Evolutionary conservation across 2,113 vertebrate genomes (phyloP).

Genomic region (Zeus faber): DNA sequence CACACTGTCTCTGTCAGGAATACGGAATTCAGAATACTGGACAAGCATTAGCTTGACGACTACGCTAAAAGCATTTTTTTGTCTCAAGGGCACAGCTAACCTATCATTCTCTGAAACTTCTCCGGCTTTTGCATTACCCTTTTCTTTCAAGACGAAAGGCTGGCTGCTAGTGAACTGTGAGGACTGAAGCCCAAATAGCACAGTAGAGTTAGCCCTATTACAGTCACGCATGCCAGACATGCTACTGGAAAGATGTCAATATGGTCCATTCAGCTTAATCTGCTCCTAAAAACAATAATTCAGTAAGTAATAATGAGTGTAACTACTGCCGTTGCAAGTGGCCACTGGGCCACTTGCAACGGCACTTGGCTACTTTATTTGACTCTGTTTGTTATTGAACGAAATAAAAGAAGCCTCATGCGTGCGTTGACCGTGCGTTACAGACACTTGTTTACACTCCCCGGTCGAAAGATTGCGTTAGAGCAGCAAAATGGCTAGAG

Average conservation of each 20-base stretch:
- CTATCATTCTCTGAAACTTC: slow-evolving; percentile 18
- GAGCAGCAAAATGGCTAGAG: too few relatives aligned
- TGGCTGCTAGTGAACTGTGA: background rate
- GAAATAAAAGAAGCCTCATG: too few relatives aligned
- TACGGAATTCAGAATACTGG: slow-evolving; percentile 15
- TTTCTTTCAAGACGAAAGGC: slow-evolving; percentile 12
- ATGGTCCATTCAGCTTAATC: background rate
- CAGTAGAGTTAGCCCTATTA: background rate
- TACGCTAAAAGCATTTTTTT: slow-evolving; percentile 13
- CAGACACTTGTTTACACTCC: too few relatives aligned
- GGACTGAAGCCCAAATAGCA: background rate
- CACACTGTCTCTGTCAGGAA: slow-evolving; percentile 8
- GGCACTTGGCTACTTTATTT: too few relatives aligned
- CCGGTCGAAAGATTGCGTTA: too few relatives aligned
- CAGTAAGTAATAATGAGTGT: too few relatives aligned
- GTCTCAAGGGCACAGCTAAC: slow-evolving; percentile 13
- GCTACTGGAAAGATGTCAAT: background rate
- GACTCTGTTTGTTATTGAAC: too few relatives aligned
- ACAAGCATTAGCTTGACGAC: too few relatives aligned
- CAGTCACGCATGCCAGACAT: background rate
- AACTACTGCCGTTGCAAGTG: too few relatives aligned
- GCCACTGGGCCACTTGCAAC: too few relatives aligned
- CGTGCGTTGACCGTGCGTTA: too few relatives aligned
- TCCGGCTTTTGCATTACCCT: slow-evolving; percentile 14
- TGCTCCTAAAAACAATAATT: background rate